Percentiles rank a stretch among this genome's conserved stretches.
Evolutionary conservation across 1,140 invertebrate genomes (phyloP).

Genomic region (Drosophila nebulosa): DNA sequence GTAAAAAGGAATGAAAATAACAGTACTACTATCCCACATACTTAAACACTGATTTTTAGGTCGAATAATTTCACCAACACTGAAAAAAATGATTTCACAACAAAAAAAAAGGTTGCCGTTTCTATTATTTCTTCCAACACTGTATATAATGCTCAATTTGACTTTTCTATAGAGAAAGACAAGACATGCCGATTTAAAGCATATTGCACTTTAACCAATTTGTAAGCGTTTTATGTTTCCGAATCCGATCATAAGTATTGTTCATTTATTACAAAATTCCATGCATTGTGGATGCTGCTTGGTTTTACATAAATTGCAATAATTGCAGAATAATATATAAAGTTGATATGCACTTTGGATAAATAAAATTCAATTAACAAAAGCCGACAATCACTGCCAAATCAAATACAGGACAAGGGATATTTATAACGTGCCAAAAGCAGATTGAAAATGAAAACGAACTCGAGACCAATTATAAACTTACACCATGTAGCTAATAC

Average conservation of each 20-base stretch:
- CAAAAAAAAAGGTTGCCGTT: too few relatives aligned
- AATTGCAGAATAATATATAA: slow-evolving; percentile 34
- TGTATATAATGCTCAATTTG: too few relatives aligned
- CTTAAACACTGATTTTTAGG: too few relatives aligned
- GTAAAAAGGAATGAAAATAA: too few relatives aligned
- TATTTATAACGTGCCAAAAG: slow-evolving; percentile 22
- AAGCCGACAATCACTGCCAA: slow-evolving; percentile 36
- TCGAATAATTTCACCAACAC: too few relatives aligned
- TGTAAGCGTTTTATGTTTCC: too few relatives aligned
- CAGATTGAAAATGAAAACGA: slow-evolving; percentile 32
- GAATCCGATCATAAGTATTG: neutral
- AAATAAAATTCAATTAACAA: slow-evolving; percentile 46
- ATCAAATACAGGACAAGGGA: slow-evolving; percentile 28
- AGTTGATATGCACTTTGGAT: slow-evolving; percentile 17
- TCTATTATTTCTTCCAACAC: too few relatives aligned
- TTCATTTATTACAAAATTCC: neutral
- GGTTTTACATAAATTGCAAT: neutral
- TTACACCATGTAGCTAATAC: slow-evolving; percentile 36
- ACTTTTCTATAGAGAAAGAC: too few relatives aligned
- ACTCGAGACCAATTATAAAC: slow-evolving; percentile 32
- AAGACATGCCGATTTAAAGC: too few relatives aligned
- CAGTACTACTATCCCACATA: too few relatives aligned
- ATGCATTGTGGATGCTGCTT: neutral
- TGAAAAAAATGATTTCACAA: too few relatives aligned
- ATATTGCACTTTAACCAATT: too few relatives aligned